Conservation (phyloP, 1,140 invertebrate genomes). For the Lanistes nyassanus region DNA sequence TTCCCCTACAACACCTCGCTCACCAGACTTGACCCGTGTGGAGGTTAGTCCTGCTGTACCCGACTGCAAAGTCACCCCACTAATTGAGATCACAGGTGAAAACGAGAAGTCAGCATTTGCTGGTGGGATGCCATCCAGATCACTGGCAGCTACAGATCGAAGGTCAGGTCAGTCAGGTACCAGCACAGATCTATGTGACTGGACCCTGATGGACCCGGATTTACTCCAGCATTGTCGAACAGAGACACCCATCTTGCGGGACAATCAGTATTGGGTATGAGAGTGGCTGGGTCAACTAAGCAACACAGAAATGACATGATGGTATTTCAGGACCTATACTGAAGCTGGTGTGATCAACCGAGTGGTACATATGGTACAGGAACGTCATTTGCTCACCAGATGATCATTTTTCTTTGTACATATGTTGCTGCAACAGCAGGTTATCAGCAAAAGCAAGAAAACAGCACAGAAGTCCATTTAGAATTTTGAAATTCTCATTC, state of each 20-base stretch:
- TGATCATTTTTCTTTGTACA: no score
- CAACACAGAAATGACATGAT: no score
- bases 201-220: constrained; percentile 55
- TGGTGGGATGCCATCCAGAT: constrained; percentile 5
- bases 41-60: constrained; percentile 55
- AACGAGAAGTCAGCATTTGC: constrained; percentile 9
- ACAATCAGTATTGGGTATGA: constrained; percentile 59
- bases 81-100: constrained; percentile 31
- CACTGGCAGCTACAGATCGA: constrained; percentile 8
- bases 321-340: no score
- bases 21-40: constrained; percentile 42
- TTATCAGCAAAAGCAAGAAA: no score
- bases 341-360: no score
- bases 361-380: no score
- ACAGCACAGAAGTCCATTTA: no score
- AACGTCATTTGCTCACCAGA: no score
- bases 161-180: constrained; percentile 39
- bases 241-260: constrained; percentile 50
- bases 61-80: constrained; percentile 53
- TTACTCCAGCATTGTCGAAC: constrained; percentile 54
- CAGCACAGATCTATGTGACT: constrained; percentile 51
- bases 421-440: no score
- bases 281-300: no score
- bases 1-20: constrained; percentile 30
- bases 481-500: no score